Conservation (phyloP, 1,140 invertebrate species). For the Myzus persicae region DNA sequence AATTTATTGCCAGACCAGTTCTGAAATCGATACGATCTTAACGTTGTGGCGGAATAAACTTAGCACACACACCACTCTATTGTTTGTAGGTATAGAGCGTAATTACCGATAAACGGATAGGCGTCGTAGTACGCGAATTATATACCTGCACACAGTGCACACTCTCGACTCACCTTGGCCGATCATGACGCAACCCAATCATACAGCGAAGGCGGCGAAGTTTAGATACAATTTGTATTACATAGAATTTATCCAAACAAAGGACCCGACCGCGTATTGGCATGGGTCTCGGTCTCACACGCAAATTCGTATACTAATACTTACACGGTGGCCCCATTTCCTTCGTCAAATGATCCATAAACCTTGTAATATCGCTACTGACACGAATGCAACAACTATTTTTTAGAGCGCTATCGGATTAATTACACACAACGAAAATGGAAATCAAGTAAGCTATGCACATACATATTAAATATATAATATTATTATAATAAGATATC, state of each 20-base stretch:
- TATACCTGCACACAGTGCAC: background rate
- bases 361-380: background rate
- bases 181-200: slow-evolving; percentile 9
- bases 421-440: background rate
- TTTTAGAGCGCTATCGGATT: background rate
- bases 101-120: slow-evolving; percentile 28
- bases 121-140: background rate
- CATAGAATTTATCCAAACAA: background rate
- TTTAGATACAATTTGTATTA: background rate
- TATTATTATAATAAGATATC: too few relatives aligned
- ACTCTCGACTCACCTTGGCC: slow-evolving; percentile 26
- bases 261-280: background rate
- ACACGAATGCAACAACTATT: background rate
- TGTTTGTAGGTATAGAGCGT: background rate
- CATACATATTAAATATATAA: too few relatives aligned
- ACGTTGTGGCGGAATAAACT: background rate
- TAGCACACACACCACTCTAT: background rate
- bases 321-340: background rate
- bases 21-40: slow-evolving; percentile 28
- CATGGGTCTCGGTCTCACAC: background rate
- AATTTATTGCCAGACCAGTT: slow-evolving; percentile 35
- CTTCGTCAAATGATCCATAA: background rate
- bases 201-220: background rate
- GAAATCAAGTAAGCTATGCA: background rate
- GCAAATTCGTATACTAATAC: background rate